Conservation (phyloP, 2,113 vertebrate species). For the Sakesphorus luctuosus region DNA sequence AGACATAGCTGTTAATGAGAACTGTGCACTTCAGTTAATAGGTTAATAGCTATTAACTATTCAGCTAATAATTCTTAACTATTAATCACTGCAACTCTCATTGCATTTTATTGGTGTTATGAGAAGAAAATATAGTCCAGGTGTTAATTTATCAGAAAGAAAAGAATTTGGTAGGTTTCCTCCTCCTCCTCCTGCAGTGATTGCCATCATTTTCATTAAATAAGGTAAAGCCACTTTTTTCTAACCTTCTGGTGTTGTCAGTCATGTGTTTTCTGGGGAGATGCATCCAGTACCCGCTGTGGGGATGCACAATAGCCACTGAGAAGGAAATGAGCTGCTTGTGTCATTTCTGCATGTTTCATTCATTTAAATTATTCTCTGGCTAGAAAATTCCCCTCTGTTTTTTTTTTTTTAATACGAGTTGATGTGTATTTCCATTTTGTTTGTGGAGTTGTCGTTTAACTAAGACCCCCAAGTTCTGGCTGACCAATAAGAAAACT, state of each 20-base stretch:
- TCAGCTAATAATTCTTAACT: constrained; percentile 85
- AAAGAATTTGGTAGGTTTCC: constrained; percentile 50
- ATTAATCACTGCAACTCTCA: constrained; percentile 80
- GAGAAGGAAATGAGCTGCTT: constrained; percentile 26
- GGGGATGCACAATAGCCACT: background rate
- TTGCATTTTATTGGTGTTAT: constrained; percentile 78
- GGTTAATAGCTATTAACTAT: constrained; percentile 86
- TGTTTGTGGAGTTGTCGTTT: constrained; percentile 27
- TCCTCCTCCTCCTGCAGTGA: background rate
- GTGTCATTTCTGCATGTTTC: constrained; percentile 19
- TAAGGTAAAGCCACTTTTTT: constrained; percentile 50
- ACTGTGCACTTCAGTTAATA: constrained; percentile 84
- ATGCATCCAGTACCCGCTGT: background rate
- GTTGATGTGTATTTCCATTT: background rate
- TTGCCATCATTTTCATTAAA: constrained; percentile 58
- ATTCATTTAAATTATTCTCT: background rate
- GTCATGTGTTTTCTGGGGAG: background rate
- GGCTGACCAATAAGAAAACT: constrained; percentile 56
- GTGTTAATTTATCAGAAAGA: constrained; percentile 76
- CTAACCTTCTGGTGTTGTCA: background rate
- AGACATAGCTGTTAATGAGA: constrained; percentile 83
- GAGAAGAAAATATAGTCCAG: constrained; percentile 74
- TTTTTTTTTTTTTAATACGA: background rate
- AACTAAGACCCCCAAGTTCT: constrained; percentile 20
- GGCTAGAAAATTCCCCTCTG: background rate